These are phyloP conservation scores for Brachionus angularis DNA, from an alignment of 1,140 invertebrate genomes.

Conservation along the genomic window DNA sequence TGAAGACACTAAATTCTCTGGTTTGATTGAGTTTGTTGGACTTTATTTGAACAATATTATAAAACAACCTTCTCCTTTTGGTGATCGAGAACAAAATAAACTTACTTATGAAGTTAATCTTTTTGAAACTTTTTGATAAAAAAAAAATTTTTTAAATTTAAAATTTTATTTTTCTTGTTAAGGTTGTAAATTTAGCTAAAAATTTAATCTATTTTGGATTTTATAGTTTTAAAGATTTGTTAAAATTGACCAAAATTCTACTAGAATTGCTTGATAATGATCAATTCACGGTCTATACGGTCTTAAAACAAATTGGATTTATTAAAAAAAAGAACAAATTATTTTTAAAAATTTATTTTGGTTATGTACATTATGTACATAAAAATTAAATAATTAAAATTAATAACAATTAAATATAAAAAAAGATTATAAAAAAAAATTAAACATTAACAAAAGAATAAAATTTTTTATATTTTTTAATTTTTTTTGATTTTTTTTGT, in stretches of 20 bases:
- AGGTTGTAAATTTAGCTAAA: slow-evolving; percentile 93
- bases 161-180: slow-evolving; percentile 49
- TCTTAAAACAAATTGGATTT: slow-evolving; percentile 57
- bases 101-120: slow-evolving; percentile 79
- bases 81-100: slow-evolving; percentile 89
- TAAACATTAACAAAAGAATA: no score
- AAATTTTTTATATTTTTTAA: no score
- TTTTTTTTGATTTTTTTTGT: no score
- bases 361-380: neutral
- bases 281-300: slow-evolving; percentile 1
- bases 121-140: neutral
- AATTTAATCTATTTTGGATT: slow-evolving; percentile 98
- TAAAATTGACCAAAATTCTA: slow-evolving; percentile 86
- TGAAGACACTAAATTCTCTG: slow-evolving; percentile 72
- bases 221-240: slow-evolving; percentile 89
- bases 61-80: slow-evolving; percentile 81
- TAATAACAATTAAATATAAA: no score
- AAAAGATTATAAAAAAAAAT: no score
- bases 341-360: no score
- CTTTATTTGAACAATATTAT: slow-evolving; percentile 91
- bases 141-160: neutral
- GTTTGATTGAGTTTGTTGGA: slow-evolving; percentile 89
- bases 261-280: neutral
- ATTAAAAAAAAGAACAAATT: no score
- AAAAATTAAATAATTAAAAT: no score